Evolutionary conservation across 2,888 invertebrate genomes (phyloP).

Genomic region (Oegoconia quadripuncta): DNA sequence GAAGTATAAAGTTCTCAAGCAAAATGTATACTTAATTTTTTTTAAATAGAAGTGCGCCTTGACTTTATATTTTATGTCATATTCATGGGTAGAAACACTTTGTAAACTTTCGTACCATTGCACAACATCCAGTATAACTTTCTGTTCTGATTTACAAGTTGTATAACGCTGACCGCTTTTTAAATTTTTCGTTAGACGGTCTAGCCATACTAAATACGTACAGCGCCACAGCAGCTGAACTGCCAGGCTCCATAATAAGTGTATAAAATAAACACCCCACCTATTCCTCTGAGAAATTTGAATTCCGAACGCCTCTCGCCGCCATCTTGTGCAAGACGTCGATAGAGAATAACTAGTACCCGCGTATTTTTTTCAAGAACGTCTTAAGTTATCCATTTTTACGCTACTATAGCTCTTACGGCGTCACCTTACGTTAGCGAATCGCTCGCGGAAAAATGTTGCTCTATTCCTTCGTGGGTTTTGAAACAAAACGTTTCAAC

Average conservation of each 20-base stretch:
- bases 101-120: no score
- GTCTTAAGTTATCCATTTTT: constrained; percentile 75
- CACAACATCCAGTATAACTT: no score
- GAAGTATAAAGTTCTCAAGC: no score
- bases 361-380: constrained; percentile 71
- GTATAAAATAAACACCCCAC: constrained; percentile 56
- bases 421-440: constrained; percentile 67
- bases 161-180: background rate
- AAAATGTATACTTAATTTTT: no score
- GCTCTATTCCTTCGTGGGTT: constrained; percentile 48
- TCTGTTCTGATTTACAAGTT: background rate
- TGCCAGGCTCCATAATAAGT: constrained; percentile 22
- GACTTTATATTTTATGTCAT: no score
- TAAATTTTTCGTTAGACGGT: constrained; percentile 32
- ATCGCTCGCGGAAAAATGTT: constrained; percentile 76
- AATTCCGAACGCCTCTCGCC: constrained; percentile 71
- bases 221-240: constrained; percentile 46
- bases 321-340: constrained; percentile 78
- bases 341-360: constrained; percentile 72
- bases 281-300: constrained; percentile 73
- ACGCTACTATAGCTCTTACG: constrained; percentile 75
- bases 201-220: constrained; percentile 31
- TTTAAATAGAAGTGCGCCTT: no score
- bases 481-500: constrained; percentile 26
- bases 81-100: no score